Evolutionary conservation across 2,888 invertebrate genomes (phyloP), one percentile per base, ranked within the genome.

Genomic region (Acanthosepion lycidas): DNA sequence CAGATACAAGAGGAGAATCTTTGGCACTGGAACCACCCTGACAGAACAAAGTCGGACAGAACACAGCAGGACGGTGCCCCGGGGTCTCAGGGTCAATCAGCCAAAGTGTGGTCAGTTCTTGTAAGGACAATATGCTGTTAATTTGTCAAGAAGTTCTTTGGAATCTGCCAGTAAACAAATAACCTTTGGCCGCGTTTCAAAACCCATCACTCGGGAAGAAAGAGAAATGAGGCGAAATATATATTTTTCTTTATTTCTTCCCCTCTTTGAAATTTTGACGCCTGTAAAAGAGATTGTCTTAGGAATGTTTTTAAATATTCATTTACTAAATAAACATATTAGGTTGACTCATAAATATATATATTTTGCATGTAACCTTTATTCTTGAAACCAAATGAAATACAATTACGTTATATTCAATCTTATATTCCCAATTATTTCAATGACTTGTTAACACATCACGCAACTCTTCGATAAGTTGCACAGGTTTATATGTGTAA

Each of bases 71-170:
- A 78, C 18, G 78, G 78, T 78, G 78, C 78, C 78, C 78, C 78
- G 78, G n/a, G 78, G 78, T 78, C 78, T 78, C 3, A n/a, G 78
- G n/a, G 78, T 78, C 78, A 78, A 78, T n/a, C 78, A 78, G n/a
- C 78, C n/a, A 33, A 78, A 33, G 78, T 33, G 78, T 78, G 78
- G 78, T 78, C n/a, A 78, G 78, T 33, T 78, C 78, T 78, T 78
- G 15, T 78, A 78, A n/a, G 78, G 78, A 78, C 78, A 78, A 78
- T 78, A 33, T 78, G 78, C 78, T 78, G 78, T 78, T 78, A 78
- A 78, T 78, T 78, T 78, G 78, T 78, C 78, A 78, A 78, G 78
- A 33, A 78, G 78, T 78, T 78, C 78, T 78, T n/a, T 78, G 78
- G n/a, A n/a, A 78, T n/a, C 5, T 78, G n/a, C 78, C 15, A n/a